These are phyloP conservation scores for Cydia splendana DNA, from an alignment of 1,140 invertebrate species.

Conservation along the genomic window DNA sequence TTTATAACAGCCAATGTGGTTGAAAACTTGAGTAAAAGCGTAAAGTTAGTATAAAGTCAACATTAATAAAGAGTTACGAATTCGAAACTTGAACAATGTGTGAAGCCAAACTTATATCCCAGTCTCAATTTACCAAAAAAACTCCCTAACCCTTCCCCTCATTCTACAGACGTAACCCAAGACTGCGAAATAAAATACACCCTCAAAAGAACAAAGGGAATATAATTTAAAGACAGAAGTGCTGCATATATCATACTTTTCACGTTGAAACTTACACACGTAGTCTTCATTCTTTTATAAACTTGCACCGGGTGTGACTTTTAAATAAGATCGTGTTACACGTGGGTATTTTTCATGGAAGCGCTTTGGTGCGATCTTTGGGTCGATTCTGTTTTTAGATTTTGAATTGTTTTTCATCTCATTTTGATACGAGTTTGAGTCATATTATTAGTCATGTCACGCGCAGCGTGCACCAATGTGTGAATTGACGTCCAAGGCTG, in stretches of 20 bases:
- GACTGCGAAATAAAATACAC: constrained; percentile 26
- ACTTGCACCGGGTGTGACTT: constrained; percentile 56
- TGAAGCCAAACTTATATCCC: not conserved
- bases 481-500: too few species aligned
- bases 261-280: constrained; percentile 46
- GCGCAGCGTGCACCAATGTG: too few species aligned
- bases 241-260: constrained; percentile 28
- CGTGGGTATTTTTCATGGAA: constrained; percentile 53
- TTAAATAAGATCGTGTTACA: constrained; percentile 61
- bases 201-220: constrained; percentile 24
- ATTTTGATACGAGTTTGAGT: too few species aligned
- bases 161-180: constrained; percentile 16
- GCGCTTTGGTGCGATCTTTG: constrained; percentile 43
- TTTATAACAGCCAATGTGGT: too few species aligned
- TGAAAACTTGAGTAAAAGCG: too few species aligned
- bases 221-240: constrained; percentile 32
- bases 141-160: not conserved
- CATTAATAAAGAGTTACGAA: not conserved
- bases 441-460: too few species aligned
- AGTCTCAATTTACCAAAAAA: not conserved
- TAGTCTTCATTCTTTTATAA: constrained; percentile 57
- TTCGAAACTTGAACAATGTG: not conserved
- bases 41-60: too few species aligned
- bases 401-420: too few species aligned
- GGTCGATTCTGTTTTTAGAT: not conserved